These are phyloP conservation scores for Gorilla gorilla DNA, from an alignment of 2,113 vertebrate genomes.

Conservation along the genomic window DNA sequence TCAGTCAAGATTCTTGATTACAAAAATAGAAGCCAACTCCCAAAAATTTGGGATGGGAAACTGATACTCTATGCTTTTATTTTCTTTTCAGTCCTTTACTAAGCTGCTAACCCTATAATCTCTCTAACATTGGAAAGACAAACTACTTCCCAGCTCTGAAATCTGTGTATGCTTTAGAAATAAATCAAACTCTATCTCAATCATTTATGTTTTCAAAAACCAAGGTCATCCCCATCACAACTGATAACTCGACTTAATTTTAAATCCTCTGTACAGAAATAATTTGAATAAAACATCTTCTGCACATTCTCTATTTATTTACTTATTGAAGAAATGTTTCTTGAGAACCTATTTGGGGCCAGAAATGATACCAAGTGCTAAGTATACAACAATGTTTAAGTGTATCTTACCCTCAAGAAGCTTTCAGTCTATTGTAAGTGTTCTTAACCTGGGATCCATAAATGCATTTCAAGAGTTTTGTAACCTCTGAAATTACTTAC, in stretches of 20 bases:
- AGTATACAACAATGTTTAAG: not conserved
- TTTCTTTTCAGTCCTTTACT: not conserved
- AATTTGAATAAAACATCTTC: not conserved
- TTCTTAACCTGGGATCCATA: not conserved
- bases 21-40: not conserved
- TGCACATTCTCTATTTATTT: not conserved
- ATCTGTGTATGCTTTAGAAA: not conserved
- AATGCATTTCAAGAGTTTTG: not conserved
- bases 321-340: not conserved
- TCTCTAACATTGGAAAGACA: not conserved
- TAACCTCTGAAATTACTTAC: not conserved
- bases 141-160: not conserved
- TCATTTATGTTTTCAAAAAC: not conserved
- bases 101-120: not conserved
- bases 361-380: not conserved
- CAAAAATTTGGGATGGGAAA: not conserved
- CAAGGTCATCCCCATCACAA: not conserved
- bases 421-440: not conserved
- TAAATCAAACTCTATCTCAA: not conserved
- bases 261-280: not conserved
- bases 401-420: not conserved
- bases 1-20: not conserved
- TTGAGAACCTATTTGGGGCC: not conserved
- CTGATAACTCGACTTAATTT: not conserved
- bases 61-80: not conserved